Percentiles rank a stretch among this genome's conserved stretches.
Evolutionary conservation across 2,797 vertebrate genomes (phyloP).

Genomic region (Antrozous pallidus): DNA sequence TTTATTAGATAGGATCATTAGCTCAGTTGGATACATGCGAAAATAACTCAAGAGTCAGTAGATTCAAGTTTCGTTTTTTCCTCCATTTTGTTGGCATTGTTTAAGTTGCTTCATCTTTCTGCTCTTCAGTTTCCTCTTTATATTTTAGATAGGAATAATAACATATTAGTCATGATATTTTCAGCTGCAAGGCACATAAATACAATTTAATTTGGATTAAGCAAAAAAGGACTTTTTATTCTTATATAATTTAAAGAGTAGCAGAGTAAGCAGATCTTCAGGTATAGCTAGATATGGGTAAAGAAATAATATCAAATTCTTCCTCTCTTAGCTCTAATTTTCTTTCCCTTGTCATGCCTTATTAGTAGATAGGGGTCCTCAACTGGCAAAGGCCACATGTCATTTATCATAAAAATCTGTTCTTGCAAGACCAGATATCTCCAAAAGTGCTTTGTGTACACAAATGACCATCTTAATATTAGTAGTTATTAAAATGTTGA

Average conservation of each 20-base stretch:
- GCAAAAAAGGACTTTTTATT: background rate
- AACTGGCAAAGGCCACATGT: background rate
- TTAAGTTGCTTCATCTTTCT: conserved; percentile 13
- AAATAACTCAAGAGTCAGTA: background rate
- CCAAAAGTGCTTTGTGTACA: background rate
- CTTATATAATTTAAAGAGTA: background rate
- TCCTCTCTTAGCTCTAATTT: background rate
- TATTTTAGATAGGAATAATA: background rate
- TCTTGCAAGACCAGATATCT: background rate
- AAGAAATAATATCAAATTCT: background rate
- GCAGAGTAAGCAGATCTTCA: background rate
- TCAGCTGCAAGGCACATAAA: background rate
- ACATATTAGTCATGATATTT: background rate
- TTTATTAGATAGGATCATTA: too few species aligned
- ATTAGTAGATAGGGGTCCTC: background rate
- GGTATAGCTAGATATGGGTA: background rate
- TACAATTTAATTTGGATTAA: background rate
- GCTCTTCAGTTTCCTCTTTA: background rate
- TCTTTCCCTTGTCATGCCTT: background rate
- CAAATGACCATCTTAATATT: background rate
- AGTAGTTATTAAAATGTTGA: background rate
- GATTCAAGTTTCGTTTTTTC: background rate
- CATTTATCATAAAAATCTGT: background rate
- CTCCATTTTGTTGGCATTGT: background rate
- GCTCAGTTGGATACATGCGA: background rate